A percentile compares a stretch with the other conserved stretches of the same genome.
These are phyloP conservation scores for Hydrolagus affinis DNA, from an alignment of 2,113 vertebrate genomes.

Conservation along the genomic window DNA sequence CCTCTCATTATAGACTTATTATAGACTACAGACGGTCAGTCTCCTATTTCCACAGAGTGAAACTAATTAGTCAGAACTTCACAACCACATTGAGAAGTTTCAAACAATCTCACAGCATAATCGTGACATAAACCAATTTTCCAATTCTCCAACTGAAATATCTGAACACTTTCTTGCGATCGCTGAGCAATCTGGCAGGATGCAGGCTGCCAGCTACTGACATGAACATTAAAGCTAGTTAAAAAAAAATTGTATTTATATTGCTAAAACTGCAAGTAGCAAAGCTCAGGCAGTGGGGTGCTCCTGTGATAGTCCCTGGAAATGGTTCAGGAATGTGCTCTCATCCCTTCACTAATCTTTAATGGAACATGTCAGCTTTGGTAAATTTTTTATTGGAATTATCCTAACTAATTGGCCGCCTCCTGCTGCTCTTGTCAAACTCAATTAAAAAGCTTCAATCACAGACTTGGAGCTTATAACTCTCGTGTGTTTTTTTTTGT, in stretches of 20 bases:
- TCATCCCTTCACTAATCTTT: slow-evolving; percentile 36
- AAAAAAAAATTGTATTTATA: background rate
- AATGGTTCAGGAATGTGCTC: background rate
- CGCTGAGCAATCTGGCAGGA: background rate
- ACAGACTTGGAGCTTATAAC: background rate
- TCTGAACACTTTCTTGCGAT: background rate
- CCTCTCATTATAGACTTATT: background rate
- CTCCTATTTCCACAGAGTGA: background rate
- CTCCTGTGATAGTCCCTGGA: slow-evolving; percentile 8
- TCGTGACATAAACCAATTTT: background rate
- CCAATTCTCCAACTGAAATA: background rate
- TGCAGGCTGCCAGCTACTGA: background rate
- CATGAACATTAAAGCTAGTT: background rate
- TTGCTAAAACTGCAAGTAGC: background rate
- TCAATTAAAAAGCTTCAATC: slow-evolving; percentile 27
- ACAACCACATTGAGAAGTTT: background rate
- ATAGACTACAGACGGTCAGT: too few relatives aligned
- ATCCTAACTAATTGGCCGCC: slow-evolving; percentile 39
- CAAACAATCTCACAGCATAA: background rate
- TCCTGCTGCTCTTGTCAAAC: slow-evolving; percentile 39
- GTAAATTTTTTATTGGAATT: slow-evolving; percentile 36
- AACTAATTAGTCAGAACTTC: background rate
- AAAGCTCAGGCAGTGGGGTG: background rate
- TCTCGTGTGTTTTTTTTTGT: background rate
- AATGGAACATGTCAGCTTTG: slow-evolving; percentile 28